Base-by-base conservation (phyloP, 1,140 invertebrate genomes). In the Latrodectus geometricus region DNA sequence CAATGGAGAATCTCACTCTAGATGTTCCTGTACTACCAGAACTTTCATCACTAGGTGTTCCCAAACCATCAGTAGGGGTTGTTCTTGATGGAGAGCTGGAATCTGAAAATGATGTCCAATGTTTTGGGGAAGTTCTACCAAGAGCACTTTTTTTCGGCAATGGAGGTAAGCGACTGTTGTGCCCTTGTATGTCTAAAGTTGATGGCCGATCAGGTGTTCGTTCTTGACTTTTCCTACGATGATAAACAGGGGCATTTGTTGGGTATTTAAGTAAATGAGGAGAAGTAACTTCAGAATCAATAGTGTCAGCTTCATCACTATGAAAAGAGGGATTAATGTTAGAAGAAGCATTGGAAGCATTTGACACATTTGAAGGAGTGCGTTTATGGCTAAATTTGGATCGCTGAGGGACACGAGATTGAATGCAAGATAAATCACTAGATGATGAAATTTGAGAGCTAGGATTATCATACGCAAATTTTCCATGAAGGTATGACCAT, bases 31-130 rank as follows among this genome's bases (percentile, higher is more conserved):
- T 95, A 17, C 96, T 81, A 5, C 80, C 78, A 20, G 87, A 84
- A 23, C 80, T 89, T 88, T 95, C 96, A 88, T 96, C 96, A 3
- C 95, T 96, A 49, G 95, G 95, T 0, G 95, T 96, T n/a, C 90
- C 91, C 20, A 89, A 89, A 14, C 90, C 90, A 80, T 87, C 77
- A 52, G 86, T 87, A n/a, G 72, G 77, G 35, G 77, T 87, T 87
- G 86, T 80, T 75, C 78, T 87, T 17, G 69, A 78, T 9, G 78
- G 79, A 8, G 73, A 77, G 49, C 73, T 82, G 8, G 72, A 77
- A 0, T 93, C 78, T 3, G 78, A 80, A 23, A 73, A 76, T 52
- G 72, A 66, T 15, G 81, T 79, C 83, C 82, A 79, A 12, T 73
- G 77, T 49, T 88, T 80, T 0, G 88, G 88, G 12, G 87, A 88